Evolutionary conservation across 1,140 invertebrate species (phyloP), one percentile per base, ranked within the genome.

Genomic region (Rhizoglyphus robini): DNA sequence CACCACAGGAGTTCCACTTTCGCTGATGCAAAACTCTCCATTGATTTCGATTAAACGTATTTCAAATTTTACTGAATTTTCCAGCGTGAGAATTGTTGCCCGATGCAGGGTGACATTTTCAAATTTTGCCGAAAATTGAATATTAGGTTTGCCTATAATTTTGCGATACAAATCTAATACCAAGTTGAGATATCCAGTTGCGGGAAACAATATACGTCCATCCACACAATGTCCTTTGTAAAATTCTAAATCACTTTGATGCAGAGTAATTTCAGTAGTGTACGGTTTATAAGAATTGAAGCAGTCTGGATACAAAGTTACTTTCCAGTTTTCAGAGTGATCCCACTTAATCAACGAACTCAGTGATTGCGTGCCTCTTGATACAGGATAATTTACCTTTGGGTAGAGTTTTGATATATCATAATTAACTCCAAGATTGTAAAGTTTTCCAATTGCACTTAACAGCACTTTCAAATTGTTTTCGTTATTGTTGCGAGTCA

Each of bases 11-110:
- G 83, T 81, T 15, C 86, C 89, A 69, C 85, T 84, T 78, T 96
- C 93, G 69, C 85, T 85, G 31, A 99, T 85, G 73, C 96, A 90
- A 80, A 97, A 98, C 48, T 90, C 83, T 8, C 90, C 90, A 46
- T 83, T 86, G 29, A 85, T 86, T 70, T 88, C 85, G 70, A 94
- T 88, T 49, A 97, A 85, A 70, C 86, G 92, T 4, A 96, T 81
- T 5, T 90, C 77, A 72, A 97, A 91, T 70, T 87, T 89, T 5
- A 47, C 68, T 23, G 27, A 11, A 76, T 75, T 77, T 63, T 74
- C 71, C 49, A 75, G 70, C 20, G 75, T 75, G 25, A 82, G 66
- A 65, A 82, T 78, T 4, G 79, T 81, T 38, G 80, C 81, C 59
- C 76, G 75, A 68, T 78, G 79, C 47, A 82, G 78, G 46, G 73